Conservation (phyloP, 2,797 vertebrate species). For the Ataeniobius toweri region DNA sequence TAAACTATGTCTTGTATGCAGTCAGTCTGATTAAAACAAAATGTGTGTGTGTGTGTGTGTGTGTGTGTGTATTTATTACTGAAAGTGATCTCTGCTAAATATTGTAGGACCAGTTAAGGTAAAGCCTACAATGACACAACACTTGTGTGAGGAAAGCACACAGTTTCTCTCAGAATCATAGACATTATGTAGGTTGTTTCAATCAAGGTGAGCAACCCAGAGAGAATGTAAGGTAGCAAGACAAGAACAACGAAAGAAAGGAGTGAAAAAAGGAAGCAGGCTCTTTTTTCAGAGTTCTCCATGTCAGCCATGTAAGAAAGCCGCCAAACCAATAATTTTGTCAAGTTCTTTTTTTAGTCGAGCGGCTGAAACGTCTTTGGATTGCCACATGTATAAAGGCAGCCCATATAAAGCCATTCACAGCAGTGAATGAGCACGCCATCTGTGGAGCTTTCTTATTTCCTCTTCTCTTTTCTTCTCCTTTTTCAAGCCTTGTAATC, state of each 20-base stretch:
- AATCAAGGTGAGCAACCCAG: conserved; percentile 89
- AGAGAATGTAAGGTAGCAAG: conserved; percentile 56
- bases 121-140: conserved; percentile 92
- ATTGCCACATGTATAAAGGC: conserved; percentile 99
- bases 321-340: conserved; percentile 99
- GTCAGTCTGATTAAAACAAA: conserved; percentile 61
- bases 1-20: conserved; percentile 71
- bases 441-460: conserved; percentile 96
- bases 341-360: conserved; percentile 96
- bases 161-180: conserved; percentile 81
- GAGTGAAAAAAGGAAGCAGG: conserved; percentile 60
- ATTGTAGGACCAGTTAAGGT: conserved; percentile 87
- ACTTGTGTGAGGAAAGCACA: conserved; percentile 13
- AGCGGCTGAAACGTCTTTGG: conserved; percentile 92
- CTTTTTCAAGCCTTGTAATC: conserved; percentile 99
- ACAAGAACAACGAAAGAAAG: conserved; percentile 56
- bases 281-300: conserved; percentile 91
- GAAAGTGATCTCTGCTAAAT: conserved; percentile 42
- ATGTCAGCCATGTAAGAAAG: conserved; percentile 95
- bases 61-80: conserved; percentile 17
- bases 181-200: conserved; percentile 96
- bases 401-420: conserved; percentile 99
- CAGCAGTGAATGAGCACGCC: conserved; percentile 98
- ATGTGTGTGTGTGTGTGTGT: conserved; percentile 19
- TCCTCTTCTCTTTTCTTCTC: conserved; percentile 97